Evolutionary conservation across 2,888 invertebrate genomes (phyloP).

Genomic region (Latrodectus hesperus): DNA sequence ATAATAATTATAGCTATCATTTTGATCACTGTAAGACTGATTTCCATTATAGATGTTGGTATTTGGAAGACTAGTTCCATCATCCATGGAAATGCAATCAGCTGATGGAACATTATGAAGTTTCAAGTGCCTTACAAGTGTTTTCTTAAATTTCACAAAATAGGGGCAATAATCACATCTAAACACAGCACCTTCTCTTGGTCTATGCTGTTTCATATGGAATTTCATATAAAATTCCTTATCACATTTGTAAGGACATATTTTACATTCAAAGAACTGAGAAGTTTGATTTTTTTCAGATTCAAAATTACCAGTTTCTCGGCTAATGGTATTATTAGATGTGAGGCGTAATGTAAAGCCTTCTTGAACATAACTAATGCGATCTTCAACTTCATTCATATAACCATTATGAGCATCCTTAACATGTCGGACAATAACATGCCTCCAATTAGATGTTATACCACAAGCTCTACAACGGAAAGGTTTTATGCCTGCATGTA

Average conservation of each 20-base stretch:
- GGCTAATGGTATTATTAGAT: conserved; percentile 9
- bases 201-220: conserved; percentile 83
- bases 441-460: conserved; percentile 75
- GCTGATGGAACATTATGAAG: conserved; percentile 76
- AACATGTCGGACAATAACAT: conserved; percentile 74
- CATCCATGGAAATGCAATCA: background rate
- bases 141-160: conserved; percentile 77
- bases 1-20: conserved; percentile 30
- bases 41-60: conserved; percentile 1
- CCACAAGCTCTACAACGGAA: conserved; percentile 73
- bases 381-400: conserved; percentile 68
- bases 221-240: conserved; percentile 79
- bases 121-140: conserved; percentile 81
- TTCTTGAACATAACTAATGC: conserved; percentile 66
- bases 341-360: conserved; percentile 47
- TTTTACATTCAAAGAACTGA: conserved; percentile 77
- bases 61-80: background rate
- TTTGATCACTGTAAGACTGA: conserved; percentile 3
- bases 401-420: conserved; percentile 71
- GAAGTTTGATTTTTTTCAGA: background rate
- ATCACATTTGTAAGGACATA: conserved; percentile 83
- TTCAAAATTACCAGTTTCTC: background rate
- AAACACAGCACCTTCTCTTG: conserved; percentile 80
- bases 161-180: conserved; percentile 88
- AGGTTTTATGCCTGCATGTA: conserved; percentile 70